These are phyloP conservation scores for Cygnus olor DNA, from an alignment of 2,797 vertebrate species.

Conservation along the genomic window DNA sequence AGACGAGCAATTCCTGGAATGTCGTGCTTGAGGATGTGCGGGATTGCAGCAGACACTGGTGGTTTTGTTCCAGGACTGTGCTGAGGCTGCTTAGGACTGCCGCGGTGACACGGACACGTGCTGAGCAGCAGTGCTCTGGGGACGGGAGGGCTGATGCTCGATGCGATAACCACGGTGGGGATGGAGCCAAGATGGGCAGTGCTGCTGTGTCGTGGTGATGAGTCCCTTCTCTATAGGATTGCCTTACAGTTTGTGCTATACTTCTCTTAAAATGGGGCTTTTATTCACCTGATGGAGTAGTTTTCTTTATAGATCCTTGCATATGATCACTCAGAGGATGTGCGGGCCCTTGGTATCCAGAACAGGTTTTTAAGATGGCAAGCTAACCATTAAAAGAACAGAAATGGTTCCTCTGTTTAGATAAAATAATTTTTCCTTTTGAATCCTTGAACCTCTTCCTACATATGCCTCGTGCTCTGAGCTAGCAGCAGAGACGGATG, in stretches of 20 bases:
- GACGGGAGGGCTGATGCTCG: background rate
- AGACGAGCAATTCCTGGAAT: background rate
- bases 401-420: background rate
- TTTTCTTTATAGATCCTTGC: background rate
- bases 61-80: background rate
- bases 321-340: background rate
- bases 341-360: background rate
- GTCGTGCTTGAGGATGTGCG: background rate
- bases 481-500: slow-evolving; percentile 23
- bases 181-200: background rate
- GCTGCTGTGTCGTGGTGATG: background rate
- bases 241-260: background rate
- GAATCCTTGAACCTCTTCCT: background rate
- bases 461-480: background rate
- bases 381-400: background rate
- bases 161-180: background rate
- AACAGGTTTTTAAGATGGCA: background rate
- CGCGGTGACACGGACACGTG: background rate
- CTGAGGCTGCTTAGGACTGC: background rate
- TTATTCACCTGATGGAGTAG: background rate
- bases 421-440: background rate
- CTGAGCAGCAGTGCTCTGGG: background rate
- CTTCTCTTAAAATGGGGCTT: background rate
- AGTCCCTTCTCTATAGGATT: background rate
- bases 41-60: background rate